Evolutionary conservation across 2,113 vertebrate species (phyloP).

Genomic region (Columba livia): DNA sequence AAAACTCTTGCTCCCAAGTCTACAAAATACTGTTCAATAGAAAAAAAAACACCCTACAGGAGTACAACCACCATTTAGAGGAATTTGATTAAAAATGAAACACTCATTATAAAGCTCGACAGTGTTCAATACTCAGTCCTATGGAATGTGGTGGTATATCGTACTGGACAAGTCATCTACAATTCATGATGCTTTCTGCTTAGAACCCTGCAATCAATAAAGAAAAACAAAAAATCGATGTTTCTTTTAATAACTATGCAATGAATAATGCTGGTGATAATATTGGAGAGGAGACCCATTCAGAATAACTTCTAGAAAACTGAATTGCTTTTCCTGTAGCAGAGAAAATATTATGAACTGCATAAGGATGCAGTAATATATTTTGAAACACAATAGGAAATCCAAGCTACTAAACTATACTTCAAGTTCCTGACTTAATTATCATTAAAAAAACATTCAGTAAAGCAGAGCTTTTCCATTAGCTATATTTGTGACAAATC

Average conservation of each 20-base stretch:
- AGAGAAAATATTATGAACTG: background rate
- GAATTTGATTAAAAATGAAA: slow-evolving; percentile 63
- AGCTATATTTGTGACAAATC: background rate
- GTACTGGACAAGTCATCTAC: slow-evolving; percentile 13
- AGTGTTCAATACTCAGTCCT: slow-evolving; percentile 30
- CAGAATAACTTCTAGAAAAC: background rate
- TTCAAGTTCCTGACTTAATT: background rate
- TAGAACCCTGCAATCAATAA: slow-evolving; percentile 32
- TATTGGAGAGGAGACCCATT: background rate
- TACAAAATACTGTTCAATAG: slow-evolving; percentile 2
- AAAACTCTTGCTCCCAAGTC: background rate
- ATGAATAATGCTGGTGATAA: slow-evolving; percentile 35
- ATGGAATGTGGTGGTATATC: background rate
- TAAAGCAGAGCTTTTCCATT: background rate
- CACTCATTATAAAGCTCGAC: slow-evolving; percentile 13
- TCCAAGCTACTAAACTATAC: background rate
- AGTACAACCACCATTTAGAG: slow-evolving; percentile 25
- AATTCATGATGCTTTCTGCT: slow-evolving; percentile 20
- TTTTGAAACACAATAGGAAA: background rate
- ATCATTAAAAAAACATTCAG: background rate
- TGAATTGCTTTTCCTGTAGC: background rate
- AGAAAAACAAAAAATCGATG: slow-evolving; percentile 35
- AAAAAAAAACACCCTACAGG: background rate
- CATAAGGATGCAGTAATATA: background rate
- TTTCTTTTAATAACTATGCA: slow-evolving; percentile 55